Percentiles rank a stretch among this genome's conserved stretches.
Conservation (phyloP, 2,113 vertebrate species). For the Neolamprologus devosi region DNA sequence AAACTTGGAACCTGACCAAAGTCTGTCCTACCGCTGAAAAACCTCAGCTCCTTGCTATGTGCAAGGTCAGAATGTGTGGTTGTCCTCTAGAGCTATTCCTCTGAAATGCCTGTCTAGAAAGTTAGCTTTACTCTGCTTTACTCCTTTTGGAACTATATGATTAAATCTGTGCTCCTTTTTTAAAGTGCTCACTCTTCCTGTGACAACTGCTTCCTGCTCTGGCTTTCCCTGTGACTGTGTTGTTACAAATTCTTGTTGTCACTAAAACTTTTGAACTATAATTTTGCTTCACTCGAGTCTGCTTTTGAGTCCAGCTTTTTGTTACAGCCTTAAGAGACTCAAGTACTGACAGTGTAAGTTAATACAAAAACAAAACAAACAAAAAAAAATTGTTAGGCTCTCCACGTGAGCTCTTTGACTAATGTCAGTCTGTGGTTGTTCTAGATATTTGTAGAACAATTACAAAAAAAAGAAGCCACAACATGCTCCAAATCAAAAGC, state of each 20-base stretch:
- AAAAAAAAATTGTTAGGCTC: background rate
- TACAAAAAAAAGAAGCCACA: background rate
- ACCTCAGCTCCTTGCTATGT: background rate
- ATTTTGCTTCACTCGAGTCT: rapidly evolving
- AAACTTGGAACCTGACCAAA: background rate
- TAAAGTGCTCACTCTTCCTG: background rate
- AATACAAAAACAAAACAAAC: background rate
- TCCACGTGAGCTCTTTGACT: background rate
- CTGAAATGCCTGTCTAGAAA: background rate
- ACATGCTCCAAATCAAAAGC: background rate
- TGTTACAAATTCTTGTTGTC: background rate
- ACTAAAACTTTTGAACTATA: background rate
- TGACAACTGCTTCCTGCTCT: rapidly evolving
- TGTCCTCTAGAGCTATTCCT: background rate
- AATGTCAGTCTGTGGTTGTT: rapidly evolving
- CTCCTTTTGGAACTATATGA: background rate
- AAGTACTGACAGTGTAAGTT: rapidly evolving
- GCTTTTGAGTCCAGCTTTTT: background rate
- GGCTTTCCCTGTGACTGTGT: rapidly evolving
- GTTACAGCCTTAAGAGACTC: background rate
- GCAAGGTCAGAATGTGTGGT: background rate
- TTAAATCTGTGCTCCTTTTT: background rate
- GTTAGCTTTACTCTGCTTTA: background rate
- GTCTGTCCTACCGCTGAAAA: background rate
- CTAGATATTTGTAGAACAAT: background rate